Evolutionary conservation across 2,797 vertebrate species (phyloP), one percentile per base, ranked within the genome.

Genomic region (Acanthis flammea): DNA sequence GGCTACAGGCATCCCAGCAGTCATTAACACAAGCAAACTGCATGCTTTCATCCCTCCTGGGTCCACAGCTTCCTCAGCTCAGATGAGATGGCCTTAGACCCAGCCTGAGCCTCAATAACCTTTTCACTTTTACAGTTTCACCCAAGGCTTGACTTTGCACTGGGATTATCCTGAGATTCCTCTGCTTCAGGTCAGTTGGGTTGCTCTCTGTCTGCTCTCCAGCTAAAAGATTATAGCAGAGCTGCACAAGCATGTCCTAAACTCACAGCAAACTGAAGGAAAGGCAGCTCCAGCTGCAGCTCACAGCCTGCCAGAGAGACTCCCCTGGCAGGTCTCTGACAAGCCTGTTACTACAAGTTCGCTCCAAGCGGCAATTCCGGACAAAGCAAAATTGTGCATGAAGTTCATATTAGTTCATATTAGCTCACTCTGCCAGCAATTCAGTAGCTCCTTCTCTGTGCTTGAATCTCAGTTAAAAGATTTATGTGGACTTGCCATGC

Each of bases 381-480:
- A 74, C 86, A 91, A 67, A 7, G 12, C 5, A 10, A 86, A 82
- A 86, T 65, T n/a, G 31, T 90, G 67, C 86, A 51, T 68, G 50
- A 60, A 75, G 96, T 95, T 96, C 93, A 84, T 84, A 70, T 96
- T 79, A 94, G 94, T 95, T 97, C 93, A 97, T n/a, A 8, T 78
- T 48, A 92, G 44, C 53, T 80, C 86, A 54, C 4, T 3, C 37
- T 94, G 65, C 80, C 81, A 77, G 31, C 39, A 86, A 13, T 92
- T 93, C 88, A 80, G 92, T 83, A 92, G 93, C 35, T 94, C 57
- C 41, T 96, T 67, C 90, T 58, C 30, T 39, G 31, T 63, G 65
- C 50, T 63, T 60, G 71, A 90, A 31, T 71, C 45, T 51, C 31
- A 31, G 42, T 5, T 6, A 28, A 76, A 92, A 92, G 85, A 83